A percentile compares a stretch with the other conserved stretches of the same genome.
Conservation (phyloP, 2,113 vertebrate genomes). For the Triplophysa tibetana region DNA sequence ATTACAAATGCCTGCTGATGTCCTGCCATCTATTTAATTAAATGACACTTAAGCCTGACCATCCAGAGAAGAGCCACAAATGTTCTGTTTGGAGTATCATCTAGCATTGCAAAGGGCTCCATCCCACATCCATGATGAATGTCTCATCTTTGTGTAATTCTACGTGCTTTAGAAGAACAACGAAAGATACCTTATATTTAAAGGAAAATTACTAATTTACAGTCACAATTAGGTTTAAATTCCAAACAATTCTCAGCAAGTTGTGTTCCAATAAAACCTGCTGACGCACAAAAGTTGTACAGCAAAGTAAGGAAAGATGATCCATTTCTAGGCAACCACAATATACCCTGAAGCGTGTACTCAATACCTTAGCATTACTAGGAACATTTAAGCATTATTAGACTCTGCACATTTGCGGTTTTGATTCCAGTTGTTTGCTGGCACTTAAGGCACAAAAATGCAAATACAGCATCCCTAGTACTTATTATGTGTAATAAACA, state of each 20-base stretch:
- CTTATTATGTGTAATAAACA: no score
- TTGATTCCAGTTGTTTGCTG: neutral
- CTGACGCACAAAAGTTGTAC: neutral
- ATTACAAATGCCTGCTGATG: slow-evolving; percentile 23
- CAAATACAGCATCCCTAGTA: no score
- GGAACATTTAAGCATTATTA: neutral
- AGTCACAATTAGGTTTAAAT: neutral
- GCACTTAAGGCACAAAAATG: no score
- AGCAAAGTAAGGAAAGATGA: neutral
- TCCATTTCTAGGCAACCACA: neutral
- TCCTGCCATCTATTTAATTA: slow-evolving; percentile 28
- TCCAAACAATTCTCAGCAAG: neutral
- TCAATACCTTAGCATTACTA: neutral
- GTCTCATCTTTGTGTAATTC: slow-evolving; percentile 21
- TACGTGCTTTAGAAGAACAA: slow-evolving; percentile 16
- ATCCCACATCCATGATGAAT: slow-evolving; percentile 31
- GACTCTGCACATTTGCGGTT: neutral
- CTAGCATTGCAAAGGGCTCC: slow-evolving; percentile 18
- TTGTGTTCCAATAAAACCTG: slow-evolving; percentile 15
- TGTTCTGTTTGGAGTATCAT: slow-evolving; percentile 40
- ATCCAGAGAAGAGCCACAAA: slow-evolving; percentile 31
- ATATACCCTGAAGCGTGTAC: neutral
- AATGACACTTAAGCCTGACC: slow-evolving; percentile 17
- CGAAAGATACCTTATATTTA: slow-evolving; percentile 15
- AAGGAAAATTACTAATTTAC: slow-evolving; percentile 18